phyloP scores from a whole-genome alignment of 2,113 vertebrate species.

The Muscicapa adusta region DNA sequence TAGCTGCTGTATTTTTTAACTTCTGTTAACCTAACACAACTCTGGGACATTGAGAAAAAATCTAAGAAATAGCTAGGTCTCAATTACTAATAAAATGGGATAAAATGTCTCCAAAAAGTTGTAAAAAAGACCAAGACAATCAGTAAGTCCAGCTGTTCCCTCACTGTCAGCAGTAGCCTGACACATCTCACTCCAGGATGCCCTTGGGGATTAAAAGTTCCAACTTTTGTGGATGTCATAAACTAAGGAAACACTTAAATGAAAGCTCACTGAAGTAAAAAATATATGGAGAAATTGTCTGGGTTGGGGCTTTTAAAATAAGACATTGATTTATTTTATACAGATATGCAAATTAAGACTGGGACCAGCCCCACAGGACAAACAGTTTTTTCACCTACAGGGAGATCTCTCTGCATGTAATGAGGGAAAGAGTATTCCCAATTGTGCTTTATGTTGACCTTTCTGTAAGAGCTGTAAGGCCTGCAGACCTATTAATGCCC shows the following conservation, averaged over 20 bases:
- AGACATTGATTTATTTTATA: not conserved
- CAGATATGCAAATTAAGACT: accelerated
- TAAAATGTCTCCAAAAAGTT: not conserved
- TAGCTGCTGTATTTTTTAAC: not conserved
- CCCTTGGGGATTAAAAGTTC: not conserved
- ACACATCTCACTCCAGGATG: not conserved
- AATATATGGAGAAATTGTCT: not conserved
- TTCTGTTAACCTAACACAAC: not conserved
- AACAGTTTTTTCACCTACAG: not conserved
- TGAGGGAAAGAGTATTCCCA: not conserved
- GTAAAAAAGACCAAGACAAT: not conserved
- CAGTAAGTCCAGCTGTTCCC: not conserved
- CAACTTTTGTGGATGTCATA: not conserved
- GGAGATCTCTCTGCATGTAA: not conserved
- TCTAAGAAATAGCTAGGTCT: not conserved
- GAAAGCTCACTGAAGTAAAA: not conserved
- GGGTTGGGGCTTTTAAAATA: not conserved
- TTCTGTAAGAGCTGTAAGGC: too few relatives aligned
- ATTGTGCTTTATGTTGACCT: not conserved
- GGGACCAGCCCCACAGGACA: not conserved
- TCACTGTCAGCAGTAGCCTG: not conserved
- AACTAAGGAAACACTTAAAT: not conserved
- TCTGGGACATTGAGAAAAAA: not conserved
- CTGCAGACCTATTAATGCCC: not conserved
- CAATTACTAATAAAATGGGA: not conserved